Percentiles rank a stretch among this genome's conserved stretches.
phyloP scores from a whole-genome alignment of 1,140 invertebrate genomes.

The Drosophila repletoides region DNA sequence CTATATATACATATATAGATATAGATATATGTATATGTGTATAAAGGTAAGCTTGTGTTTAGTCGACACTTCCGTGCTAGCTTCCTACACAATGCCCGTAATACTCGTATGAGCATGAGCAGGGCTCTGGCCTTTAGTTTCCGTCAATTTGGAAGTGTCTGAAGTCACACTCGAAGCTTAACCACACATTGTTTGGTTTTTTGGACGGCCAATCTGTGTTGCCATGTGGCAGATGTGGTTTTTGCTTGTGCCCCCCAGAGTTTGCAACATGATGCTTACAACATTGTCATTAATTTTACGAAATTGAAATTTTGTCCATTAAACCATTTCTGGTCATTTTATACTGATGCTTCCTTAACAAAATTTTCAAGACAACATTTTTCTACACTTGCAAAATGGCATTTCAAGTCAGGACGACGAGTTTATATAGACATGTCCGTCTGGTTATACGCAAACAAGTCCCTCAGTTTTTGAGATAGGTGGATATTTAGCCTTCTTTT shows the following conservation, averaged over 20 bases:
- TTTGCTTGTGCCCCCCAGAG: background rate
- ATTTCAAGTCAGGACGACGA: too few relatives aligned
- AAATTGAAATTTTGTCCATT: constrained; percentile 32
- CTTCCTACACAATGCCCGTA: constrained; percentile 17
- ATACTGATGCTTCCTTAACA: too few relatives aligned
- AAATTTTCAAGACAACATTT: too few relatives aligned
- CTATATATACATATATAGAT: background rate
- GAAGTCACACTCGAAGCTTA: constrained; percentile 51
- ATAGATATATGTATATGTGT: background rate
- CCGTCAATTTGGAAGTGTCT: constrained; percentile 58
- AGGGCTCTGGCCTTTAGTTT: constrained; percentile 54
- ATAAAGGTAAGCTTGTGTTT: constrained; percentile 38
- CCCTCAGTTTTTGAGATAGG: too few relatives aligned
- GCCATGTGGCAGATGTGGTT: constrained; percentile 37
- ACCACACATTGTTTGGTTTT: constrained; percentile 29
- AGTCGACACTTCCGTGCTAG: background rate
- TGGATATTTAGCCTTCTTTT: too few relatives aligned
- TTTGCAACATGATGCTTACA: constrained; percentile 18
- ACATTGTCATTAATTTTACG: constrained; percentile 36
- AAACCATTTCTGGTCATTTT: background rate
- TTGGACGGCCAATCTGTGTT: constrained; percentile 25
- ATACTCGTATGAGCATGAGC: constrained; percentile 17
- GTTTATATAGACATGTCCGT: too few relatives aligned
- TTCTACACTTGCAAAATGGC: too few relatives aligned
- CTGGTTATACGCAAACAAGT: too few relatives aligned